These are phyloP conservation scores for Paracanthobrama guichenoti DNA, from an alignment of 2,113 vertebrate species.

Conservation along the genomic window DNA sequence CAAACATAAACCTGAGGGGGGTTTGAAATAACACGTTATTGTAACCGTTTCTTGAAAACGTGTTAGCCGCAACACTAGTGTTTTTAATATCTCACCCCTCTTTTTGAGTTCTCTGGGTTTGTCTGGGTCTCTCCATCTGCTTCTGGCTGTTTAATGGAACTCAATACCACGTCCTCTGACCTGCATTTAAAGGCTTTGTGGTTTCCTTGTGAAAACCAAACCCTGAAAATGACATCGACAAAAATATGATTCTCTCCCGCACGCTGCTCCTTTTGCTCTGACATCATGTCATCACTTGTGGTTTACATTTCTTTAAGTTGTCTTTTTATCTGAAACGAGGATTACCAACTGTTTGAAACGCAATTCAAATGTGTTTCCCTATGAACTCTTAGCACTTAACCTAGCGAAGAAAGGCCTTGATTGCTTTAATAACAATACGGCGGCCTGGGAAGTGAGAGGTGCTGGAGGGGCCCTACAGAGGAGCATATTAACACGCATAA, in stretches of 20 bases:
- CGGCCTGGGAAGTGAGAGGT: conserved; percentile 68
- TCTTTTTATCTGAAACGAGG: conserved; percentile 8
- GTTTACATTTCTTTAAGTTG: conserved; percentile 30
- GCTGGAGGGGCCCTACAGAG: conserved; percentile 38
- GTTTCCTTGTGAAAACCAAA: conserved; percentile 30
- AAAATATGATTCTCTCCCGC: background rate
- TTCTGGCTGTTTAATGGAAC: conserved; percentile 10
- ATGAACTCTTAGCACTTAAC: conserved; percentile 72
- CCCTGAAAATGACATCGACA: background rate
- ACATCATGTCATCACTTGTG: background rate
- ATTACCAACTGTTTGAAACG: conserved; percentile 49
- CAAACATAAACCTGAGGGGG: background rate
- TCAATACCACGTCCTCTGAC: conserved; percentile 25
- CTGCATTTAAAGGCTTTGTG: conserved; percentile 43
- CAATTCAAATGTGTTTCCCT: conserved; percentile 73
- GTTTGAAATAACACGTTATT: background rate
- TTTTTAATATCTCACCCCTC: background rate
- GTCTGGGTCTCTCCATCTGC: background rate
- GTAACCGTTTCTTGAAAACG: background rate
- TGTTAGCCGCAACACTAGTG: background rate
- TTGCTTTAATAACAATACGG: conserved; percentile 78
- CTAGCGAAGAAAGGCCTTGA: conserved; percentile 71
- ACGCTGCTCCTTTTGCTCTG: background rate
- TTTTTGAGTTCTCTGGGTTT: background rate
- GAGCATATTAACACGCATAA: conserved; percentile 44